Base-by-base conservation (phyloP, 92 coral and sea anemone genomes). In the Heliopora coerulea region DNA sequence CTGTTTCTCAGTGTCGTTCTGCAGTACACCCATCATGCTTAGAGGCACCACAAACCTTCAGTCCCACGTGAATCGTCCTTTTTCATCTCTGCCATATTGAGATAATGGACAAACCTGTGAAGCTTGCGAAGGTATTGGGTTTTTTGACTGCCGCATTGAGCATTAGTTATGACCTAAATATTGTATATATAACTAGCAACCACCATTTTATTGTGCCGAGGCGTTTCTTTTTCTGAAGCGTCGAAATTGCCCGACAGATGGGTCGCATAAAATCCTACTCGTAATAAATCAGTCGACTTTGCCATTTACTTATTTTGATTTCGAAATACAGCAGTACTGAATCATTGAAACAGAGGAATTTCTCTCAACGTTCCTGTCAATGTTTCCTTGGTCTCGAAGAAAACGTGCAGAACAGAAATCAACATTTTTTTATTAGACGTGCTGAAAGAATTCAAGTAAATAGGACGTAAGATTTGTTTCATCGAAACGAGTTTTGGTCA, bases 61-160 rank as follows among this genome's bases (percentile, higher is more conserved):
- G 64, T 79, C 85, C 88, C 96, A 92, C 97, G 96, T 89, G 97
- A 83, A 85, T 74, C 73, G n/a, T 69, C 39, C 86, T 73, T 89
- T 89, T 88, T 87, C 65, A 62, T 65, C 61, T 79, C 93, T 90
- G 89, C 96, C 97, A 87, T 89, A 72, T 84, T 89, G 80, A 31
- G 68, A 83, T 40, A 82, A 92, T 92, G 97, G 97, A 92, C 70
- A 92, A 92, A 57, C 96, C 97, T 24, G 96, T 84, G 59, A 92
- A 92, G 77, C 91, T 92, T 42, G 96, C 96, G 0, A 92, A 92
- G 91, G 97, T 92, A 85, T 58, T 66, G 70, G 56, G 11, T 15
- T 31, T 24, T 73, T 80, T 83, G 56, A 42, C 28, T 3, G 17
- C 17, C 49, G 41, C 56, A 49, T 3, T 82, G 23, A n/a, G 26